Evolutionary conservation across 2,797 vertebrate genomes (phyloP), one percentile per base, ranked within the genome.

Genomic region (Rhyacichthys aspro): DNA sequence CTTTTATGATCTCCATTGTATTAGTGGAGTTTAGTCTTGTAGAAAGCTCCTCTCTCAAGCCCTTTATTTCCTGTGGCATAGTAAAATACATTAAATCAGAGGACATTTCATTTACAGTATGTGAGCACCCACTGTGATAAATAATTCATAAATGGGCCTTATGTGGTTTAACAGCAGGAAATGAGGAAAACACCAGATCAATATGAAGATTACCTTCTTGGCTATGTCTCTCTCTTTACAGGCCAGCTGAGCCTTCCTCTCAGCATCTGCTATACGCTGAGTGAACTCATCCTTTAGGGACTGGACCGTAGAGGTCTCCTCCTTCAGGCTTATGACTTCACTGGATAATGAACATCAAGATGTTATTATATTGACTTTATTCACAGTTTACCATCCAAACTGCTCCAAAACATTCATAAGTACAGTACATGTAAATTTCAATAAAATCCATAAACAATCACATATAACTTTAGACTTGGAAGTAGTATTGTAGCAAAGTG

Each of bases 141-240:
- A 62, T 33, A 4, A 32, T n/a, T 15, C 41, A 23, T 33, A 11
- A 47, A 52, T 58, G 6, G 17, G 11, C 9, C 34, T 4, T 3
- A 14, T 9, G 3, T 9, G 18, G 17, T n/a, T 53, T 3, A 28
- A 38, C 37, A 53, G 16, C 36, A 33, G n/a, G 16, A 16, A 34
- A 46, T 15, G 18, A 34, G 55, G 4, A 28, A 33, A 48, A 42
- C 5, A 0, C 36, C 2, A 19, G 14, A 43, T 6, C 14, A 17
- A 55, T 32, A 38, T 57, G 74, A 0, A 1, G 46, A 19, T 66
- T 90, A 98, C 98, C 96, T 99, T 99, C 88, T 96, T 98, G 74
- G 95, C 93, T 15, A 95, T 91, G 88, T 99, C 98, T 79, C 98
- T 94, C 70, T 99, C 98, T 86, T 99, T 99, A 88, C 96, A 99